Percentiles rank a stretch among this genome's conserved stretches.
phyloP scores from a whole-genome alignment of 2,797 vertebrate species.

The Typhlichthys subterraneus region DNA sequence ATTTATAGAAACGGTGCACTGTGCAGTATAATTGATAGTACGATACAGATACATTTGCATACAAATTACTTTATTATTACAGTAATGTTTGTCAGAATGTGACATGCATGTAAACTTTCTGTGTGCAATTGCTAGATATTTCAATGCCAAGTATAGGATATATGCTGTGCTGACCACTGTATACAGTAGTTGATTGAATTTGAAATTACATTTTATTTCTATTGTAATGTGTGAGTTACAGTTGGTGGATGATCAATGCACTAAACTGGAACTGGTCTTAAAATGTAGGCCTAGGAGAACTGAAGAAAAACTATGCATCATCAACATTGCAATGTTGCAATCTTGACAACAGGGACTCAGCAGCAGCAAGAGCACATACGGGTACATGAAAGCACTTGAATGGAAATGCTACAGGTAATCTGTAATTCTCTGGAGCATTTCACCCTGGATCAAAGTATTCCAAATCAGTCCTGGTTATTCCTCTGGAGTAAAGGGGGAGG shows the following conservation, averaged over 20 bases:
- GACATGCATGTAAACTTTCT: conserved; percentile 25
- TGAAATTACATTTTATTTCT: too few relatives aligned
- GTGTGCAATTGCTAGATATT: conserved; percentile 21
- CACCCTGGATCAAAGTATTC: not conserved
- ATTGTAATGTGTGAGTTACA: too few relatives aligned
- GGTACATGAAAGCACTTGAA: not conserved
- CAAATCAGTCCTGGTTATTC: not conserved
- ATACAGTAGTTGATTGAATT: too few relatives aligned
- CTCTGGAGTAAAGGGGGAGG: not conserved
- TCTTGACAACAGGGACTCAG: not conserved
- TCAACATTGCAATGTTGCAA: not conserved
- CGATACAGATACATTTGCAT: conserved; percentile 49
- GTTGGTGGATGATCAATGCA: too few relatives aligned
- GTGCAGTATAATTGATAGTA: not conserved
- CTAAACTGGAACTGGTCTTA: too few relatives aligned
- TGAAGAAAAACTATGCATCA: too few relatives aligned
- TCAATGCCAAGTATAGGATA: too few relatives aligned
- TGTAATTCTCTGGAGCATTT: not conserved
- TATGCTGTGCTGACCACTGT: not conserved
- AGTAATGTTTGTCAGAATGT: conserved; percentile 9
- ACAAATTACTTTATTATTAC: conserved; percentile 55
- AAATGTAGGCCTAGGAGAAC: too few relatives aligned
- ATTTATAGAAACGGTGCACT: conserved; percentile 19
- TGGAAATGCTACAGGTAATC: not conserved
- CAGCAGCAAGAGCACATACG: not conserved